A percentile compares a stretch with the other conserved stretches of the same genome.
These are phyloP conservation scores for Bombycilla garrulus DNA, from an alignment of 2,113 vertebrate species.

Conservation along the genomic window DNA sequence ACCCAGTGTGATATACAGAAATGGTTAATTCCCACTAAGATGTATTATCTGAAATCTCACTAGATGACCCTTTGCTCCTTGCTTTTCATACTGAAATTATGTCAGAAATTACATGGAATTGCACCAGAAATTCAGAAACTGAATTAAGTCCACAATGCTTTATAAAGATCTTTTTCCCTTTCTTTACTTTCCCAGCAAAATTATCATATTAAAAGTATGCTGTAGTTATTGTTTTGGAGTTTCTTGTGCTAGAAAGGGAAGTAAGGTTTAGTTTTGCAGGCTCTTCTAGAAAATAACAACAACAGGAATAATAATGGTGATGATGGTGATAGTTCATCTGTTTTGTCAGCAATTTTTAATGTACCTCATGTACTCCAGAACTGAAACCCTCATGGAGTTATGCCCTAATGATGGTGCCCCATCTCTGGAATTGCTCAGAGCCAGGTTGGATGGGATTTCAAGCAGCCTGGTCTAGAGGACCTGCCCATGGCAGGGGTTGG, in stretches of 20 bases:
- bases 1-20: background rate
- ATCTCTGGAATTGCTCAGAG: background rate
- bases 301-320: fast-evolving
- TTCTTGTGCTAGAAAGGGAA: background rate
- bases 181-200: background rate
- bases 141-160: background rate
- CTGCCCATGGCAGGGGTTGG: background rate
- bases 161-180: background rate
- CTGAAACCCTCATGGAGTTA: background rate
- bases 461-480: background rate
- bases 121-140: background rate
- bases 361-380: background rate
- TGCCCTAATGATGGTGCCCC: background rate
- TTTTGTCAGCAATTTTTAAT: background rate
- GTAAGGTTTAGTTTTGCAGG: background rate
- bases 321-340: background rate
- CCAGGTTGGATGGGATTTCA: background rate
- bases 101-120: background rate
- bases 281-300: background rate
- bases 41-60: background rate
- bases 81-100: background rate
- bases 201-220: background rate
- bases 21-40: background rate
- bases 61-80: background rate
- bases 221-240: background rate